A percentile compares a stretch with the other conserved stretches of the same genome.
Evolutionary conservation across 2,888 invertebrate species (phyloP).

Genomic region (Andrena bucephala): DNA sequence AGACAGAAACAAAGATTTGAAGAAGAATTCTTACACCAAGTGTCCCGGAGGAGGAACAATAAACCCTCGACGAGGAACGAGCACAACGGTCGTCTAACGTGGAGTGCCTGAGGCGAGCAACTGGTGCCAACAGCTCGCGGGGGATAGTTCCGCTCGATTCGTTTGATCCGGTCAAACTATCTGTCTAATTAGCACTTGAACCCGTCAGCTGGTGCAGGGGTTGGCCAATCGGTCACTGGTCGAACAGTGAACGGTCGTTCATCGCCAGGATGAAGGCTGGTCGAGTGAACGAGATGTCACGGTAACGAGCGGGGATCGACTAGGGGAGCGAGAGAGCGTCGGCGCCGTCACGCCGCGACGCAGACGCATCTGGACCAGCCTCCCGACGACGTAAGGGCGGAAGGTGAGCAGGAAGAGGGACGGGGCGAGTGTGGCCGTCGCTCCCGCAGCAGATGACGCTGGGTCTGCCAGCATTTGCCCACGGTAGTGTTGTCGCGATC

Average conservation of each 20-base stretch:
- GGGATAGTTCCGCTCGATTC: neutral
- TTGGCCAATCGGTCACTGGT: constrained; percentile 26
- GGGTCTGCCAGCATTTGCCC: constrained; percentile 57
- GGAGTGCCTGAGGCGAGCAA: neutral
- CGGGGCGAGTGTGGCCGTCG: constrained; percentile 51
- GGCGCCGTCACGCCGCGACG: constrained; percentile 65
- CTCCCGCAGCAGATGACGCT: constrained; percentile 70
- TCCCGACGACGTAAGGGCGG: constrained; percentile 40
- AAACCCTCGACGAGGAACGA: too few relatives aligned
- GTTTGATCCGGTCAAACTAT: neutral
- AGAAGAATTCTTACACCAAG: too few relatives aligned
- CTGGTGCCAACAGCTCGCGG: constrained; percentile 19
- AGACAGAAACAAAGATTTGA: too few relatives aligned
- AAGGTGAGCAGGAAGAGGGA: constrained; percentile 35
- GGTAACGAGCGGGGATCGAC: constrained; percentile 56
- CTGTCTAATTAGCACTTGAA: constrained; percentile 25
- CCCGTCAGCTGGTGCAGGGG: neutral
- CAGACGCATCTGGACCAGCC: constrained; percentile 65
- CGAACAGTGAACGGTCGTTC: constrained; percentile 7
- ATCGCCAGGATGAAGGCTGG: constrained; percentile 27
- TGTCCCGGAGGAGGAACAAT: too few relatives aligned
- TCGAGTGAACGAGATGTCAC: constrained; percentile 36
- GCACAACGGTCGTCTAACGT: too few relatives aligned
- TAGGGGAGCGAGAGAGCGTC: constrained; percentile 62
- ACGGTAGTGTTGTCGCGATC: constrained; percentile 45